Percentiles rank a stretch among this genome's conserved stretches.
phyloP scores from a whole-genome alignment of 2,113 vertebrate species.

The mouse (Mus musculus) region GRCm39 chr1:178955001-178955500 shows the following conservation, averaged over 20 bases:
- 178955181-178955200: fast-evolving
- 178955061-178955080: neutral
- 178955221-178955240: neutral
- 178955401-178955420: neutral
- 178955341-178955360: conserved; percentile 48
- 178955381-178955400: neutral
- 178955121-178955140: neutral
- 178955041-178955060: neutral
- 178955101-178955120: neutral
- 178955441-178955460: neutral
- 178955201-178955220: neutral
- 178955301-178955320: neutral
- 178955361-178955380: conserved; percentile 7
- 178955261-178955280: neutral
- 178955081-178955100: neutral
- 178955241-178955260: neutral
- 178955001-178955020: neutral
- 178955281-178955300: neutral
- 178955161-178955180: neutral
- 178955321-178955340: conserved; percentile 28
- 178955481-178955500: neutral
- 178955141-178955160: neutral
- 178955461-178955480: neutral
- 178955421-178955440: neutral
- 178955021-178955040: neutral